Base-by-base conservation (phyloP, 2,888 invertebrate genomes). In the Trissolcus japonicus region DNA sequence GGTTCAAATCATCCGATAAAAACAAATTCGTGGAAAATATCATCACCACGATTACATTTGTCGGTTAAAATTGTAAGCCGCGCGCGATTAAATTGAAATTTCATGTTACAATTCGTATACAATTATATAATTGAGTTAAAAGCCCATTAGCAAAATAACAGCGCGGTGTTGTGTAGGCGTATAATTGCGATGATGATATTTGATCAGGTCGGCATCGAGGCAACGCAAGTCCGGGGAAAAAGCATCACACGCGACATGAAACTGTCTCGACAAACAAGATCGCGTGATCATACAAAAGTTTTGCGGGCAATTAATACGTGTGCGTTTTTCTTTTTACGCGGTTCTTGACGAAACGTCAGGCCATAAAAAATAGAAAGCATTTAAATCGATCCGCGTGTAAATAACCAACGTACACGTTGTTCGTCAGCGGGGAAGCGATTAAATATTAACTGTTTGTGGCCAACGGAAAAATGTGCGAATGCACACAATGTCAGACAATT, bases 61-160 rank as follows among this genome's bases (percentile, higher is more conserved):
- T 60, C 21, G 16, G 35, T 16, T 59, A 46, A 54, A 60, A 46
- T 14, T 7, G 60, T 60, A 54, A 60, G 48, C 59, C 21, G 46
- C n/a, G 40, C 11, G 25, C 46, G 60, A 46, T 54, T 48, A 68
- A 61, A 68, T 61, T 68, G 60, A 55, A 68, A 68, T 55, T 68
- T 46, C 60, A 53, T 68, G 54, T 54, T 54, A 60, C 67, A 54
- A 60, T 41, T 21, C 67, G 67, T 46, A 48, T 11, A 35, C 60
- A 68, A 54, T 68, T 68, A 68, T 68, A 54, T 68, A 68, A 68
- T 61, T 46, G 53, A 61, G 55, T 68, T 68, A 60, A 68, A 68
- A 68, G 55, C 55, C 48, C 68, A 68, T 68, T 68, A 68, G 59
- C 25, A 68, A 68, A 68, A 60, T 68, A 68, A 68, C 35, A 19